Percentiles rank a stretch among this genome's conserved stretches.
These are phyloP conservation scores for Drosophila limbata DNA, from an alignment of 2,888 invertebrate genomes.

Conservation along the genomic window DNA sequence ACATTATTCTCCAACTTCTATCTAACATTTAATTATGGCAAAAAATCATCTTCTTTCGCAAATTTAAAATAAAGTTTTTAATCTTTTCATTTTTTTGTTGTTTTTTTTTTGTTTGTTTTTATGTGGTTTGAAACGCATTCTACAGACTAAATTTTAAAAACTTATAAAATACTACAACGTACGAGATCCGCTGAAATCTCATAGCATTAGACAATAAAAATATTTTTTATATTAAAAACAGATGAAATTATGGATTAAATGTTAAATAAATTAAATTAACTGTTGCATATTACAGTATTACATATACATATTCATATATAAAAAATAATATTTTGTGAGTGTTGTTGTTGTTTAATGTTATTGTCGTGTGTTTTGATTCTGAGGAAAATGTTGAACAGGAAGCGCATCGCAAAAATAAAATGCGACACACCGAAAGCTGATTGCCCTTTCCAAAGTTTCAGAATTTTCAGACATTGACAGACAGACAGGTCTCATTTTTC, in stretches of 20 bases:
- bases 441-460: constrained; percentile 30
- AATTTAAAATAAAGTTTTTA: constrained; percentile 60
- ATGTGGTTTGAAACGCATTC: constrained; percentile 59
- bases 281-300: constrained; percentile 48
- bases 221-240: constrained; percentile 53
- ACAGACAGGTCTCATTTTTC: neutral
- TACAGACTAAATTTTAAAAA: constrained; percentile 69
- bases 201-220: constrained; percentile 69
- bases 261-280: constrained; percentile 73
- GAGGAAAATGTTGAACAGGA: constrained; percentile 24
- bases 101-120: constrained; percentile 30
- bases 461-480: constrained; percentile 1
- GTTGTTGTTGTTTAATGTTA: constrained; percentile 33
- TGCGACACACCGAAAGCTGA: constrained; percentile 29
- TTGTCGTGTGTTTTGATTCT: constrained; percentile 22
- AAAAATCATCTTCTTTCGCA: constrained; percentile 33
- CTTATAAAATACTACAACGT: constrained; percentile 79
- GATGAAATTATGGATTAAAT: constrained; percentile 59
- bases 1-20: constrained; percentile 35
- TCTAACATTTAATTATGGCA: constrained; percentile 71
- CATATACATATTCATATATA: constrained; percentile 33
- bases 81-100: constrained; percentile 28
- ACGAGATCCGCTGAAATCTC: constrained; percentile 77
- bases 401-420: constrained; percentile 19
- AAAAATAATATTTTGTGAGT: constrained; percentile 46